Evolutionary conservation across 2,113 vertebrate genomes (phyloP), one percentile per base, ranked within the genome.

Genomic region (Hiodon tergisus): DNA sequence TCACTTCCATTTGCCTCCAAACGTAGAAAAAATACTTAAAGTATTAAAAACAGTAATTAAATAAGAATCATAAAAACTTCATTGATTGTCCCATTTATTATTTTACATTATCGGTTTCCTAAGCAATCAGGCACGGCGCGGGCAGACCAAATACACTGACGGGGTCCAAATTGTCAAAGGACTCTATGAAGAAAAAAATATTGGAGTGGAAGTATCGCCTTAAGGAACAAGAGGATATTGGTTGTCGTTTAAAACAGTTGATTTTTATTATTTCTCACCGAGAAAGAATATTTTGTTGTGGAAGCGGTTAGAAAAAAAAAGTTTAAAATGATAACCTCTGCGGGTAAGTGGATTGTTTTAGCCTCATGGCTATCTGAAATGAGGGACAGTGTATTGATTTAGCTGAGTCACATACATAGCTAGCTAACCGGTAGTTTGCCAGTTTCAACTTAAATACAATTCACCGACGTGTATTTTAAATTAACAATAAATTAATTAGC

Each of bases 371-470:
- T 10, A 55, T 57, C 6, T 46, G 80, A 48, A 63, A 2, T 14
- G 31, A 58, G 80, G 81, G 78, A 73, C 68, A 78, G 58, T 60
- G 77, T 82, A 85, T 86, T 90, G 86, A 89, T 86, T 90, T 89
- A 92, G 91, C 91, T 92, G 91, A 92, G 91, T 92, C 91, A 92
- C 91, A 91, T 31, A 57, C 54, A 16, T 71, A 74, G 31, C 59
- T 7, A n/a, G 58, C n/a, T 74, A 72, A n/a, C 14, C 59, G 13
- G 51, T 59, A 5, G 48, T 52, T 55, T 9, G 52, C 53, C 53
- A 17, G 9, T 10, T 7, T 8, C 17, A 46, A 9, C 4, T 6
- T 46, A 6, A 16, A 5, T 16, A 6, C 31, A 9, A 17, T 3
- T 65, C 46, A 8, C 51, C 8, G n/a, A 48, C 5, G 48, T 50